Percentiles rank a stretch among this genome's conserved stretches.
Conservation (phyloP, 1,140 invertebrate genomes). For the Pemphigus obesinymphae region DNA sequence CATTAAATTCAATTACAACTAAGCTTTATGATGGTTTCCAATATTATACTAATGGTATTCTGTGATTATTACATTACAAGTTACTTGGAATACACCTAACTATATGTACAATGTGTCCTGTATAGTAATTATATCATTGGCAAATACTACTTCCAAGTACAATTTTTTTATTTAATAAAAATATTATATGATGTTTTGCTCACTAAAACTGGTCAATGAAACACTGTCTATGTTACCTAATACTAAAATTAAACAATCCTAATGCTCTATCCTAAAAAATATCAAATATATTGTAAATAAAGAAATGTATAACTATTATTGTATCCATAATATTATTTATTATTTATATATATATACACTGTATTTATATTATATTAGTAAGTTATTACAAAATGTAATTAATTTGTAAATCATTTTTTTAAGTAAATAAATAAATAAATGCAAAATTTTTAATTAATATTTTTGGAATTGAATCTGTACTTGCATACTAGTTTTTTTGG, state of each 20-base stretch:
- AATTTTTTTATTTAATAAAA: background rate
- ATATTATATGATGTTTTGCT: slow-evolving; percentile 14
- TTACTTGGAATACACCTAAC: background rate
- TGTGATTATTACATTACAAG: slow-evolving; percentile 46
- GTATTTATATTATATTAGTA: slow-evolving; percentile 8
- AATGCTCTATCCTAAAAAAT: slow-evolving; percentile 5
- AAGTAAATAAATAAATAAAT: background rate
- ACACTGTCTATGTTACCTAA: slow-evolving; percentile 28
- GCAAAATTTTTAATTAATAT: too few species aligned
- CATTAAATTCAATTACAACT: slow-evolving; percentile 92
- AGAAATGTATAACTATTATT: background rate
- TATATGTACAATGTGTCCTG: background rate
- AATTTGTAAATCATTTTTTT: slow-evolving; percentile 22
- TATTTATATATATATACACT: background rate
- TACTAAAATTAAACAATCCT: slow-evolving; percentile 23
- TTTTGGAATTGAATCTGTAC: too few species aligned
- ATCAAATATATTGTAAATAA: slow-evolving; percentile 3
- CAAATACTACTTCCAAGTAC: background rate
- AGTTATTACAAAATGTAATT: slow-evolving; percentile 1
- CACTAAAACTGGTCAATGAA: slow-evolving; percentile 20
- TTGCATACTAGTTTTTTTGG: too few species aligned
- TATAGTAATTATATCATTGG: background rate
- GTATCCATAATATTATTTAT: background rate
- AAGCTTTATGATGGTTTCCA: slow-evolving; percentile 98
- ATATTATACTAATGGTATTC: slow-evolving; percentile 98